Evolutionary conservation across 1,140 invertebrate genomes (phyloP).

Genomic region (Leptoteleia sp.): DNA sequence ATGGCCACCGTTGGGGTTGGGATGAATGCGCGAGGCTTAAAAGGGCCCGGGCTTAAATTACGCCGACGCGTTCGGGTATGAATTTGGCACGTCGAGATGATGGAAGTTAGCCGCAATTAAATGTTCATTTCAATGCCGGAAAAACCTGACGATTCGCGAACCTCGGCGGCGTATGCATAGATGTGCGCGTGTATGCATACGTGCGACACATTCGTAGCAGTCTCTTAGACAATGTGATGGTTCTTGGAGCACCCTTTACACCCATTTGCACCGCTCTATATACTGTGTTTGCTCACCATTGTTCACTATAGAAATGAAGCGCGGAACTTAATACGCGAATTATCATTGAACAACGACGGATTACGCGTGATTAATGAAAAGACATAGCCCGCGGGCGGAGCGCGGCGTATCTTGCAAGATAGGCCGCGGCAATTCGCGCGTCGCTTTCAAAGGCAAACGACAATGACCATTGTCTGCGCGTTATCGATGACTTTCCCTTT

Average conservation of each 20-base stretch:
- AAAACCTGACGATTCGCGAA: constrained; percentile 52
- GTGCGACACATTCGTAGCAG: constrained; percentile 60
- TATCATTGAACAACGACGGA: constrained; percentile 67
- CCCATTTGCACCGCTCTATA: constrained; percentile 78
- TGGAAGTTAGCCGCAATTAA: too few relatives aligned
- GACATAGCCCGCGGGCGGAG: constrained; percentile 56
- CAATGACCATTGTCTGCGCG: constrained; percentile 40
- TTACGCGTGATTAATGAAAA: constrained; percentile 62
- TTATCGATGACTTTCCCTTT: constrained; percentile 34
- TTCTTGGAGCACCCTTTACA: constrained; percentile 75
- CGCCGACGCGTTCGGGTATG: too few relatives aligned
- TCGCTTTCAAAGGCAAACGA: constrained; percentile 42
- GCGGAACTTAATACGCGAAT: constrained; percentile 60
- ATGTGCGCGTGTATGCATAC: constrained; percentile 54
- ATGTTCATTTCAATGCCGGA: constrained; percentile 67
- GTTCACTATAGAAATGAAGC: constrained; percentile 65
- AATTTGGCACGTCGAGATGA: too few relatives aligned
- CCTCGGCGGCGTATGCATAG: constrained; percentile 60
- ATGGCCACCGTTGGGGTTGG: constrained; percentile 15
- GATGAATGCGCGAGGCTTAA: too few relatives aligned
- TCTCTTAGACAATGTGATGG: constrained; percentile 68
- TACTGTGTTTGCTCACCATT: constrained; percentile 78
- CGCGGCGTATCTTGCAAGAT: constrained; percentile 45
- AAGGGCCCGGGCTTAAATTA: too few relatives aligned
- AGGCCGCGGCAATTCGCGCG: constrained; percentile 53